These are phyloP conservation scores for Orbicella faveolata DNA, from an alignment of 64 coral and sea anemone species.

Conservation along the genomic window DNA sequence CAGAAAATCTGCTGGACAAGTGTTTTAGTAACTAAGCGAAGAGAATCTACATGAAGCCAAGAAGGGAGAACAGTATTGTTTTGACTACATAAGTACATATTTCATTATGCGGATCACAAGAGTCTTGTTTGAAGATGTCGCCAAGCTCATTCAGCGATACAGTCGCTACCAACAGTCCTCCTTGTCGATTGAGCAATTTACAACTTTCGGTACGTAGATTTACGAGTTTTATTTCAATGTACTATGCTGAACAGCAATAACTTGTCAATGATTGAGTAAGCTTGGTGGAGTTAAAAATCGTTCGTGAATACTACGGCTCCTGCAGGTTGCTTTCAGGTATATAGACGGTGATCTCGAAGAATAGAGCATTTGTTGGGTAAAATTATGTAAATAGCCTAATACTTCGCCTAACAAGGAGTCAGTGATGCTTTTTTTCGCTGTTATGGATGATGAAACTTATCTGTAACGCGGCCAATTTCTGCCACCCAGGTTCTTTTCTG, in stretches of 20 bases:
- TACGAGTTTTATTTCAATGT: not conserved
- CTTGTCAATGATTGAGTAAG: too few species aligned
- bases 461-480: too few species aligned
- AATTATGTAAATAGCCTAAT: not conserved
- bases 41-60: conserved; percentile 25
- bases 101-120: conserved; percentile 68
- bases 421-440: not conserved
- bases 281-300: too few species aligned
- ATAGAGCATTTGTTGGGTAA: too few species aligned
- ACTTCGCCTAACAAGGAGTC: not conserved
- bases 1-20: not conserved
- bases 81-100: not conserved
- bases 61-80: conserved; percentile 2
- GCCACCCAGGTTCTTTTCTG: not conserved
- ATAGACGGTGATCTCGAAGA: too few species aligned
- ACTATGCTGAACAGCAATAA: not conserved
- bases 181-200: conserved; percentile 97
- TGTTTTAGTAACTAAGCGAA: not conserved
- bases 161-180: conserved; percentile 96
- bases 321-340: too few species aligned
- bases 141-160: conserved; percentile 86
- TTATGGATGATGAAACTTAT: not conserved
- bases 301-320: too few species aligned
- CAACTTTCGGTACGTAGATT: conserved; percentile 86
- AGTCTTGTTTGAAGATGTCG: conserved; percentile 74